Base-by-base conservation (phyloP, 2,797 vertebrate genomes). In the Acipenser oxyrinchus region DNA sequence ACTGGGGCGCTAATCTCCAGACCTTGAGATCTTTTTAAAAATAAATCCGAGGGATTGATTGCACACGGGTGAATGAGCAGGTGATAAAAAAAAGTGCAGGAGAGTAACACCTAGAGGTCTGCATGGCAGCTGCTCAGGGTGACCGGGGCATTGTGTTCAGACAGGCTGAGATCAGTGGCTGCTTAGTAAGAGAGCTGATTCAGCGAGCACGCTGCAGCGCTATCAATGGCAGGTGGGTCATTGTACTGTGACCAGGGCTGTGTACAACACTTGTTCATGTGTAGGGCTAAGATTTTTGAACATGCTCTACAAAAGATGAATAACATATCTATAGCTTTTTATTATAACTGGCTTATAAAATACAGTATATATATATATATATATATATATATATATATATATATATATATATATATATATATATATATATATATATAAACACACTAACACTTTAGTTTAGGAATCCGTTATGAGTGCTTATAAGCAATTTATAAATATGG, bases 51-150 rank as follows among this genome's bases (percentile, higher is more conserved):
- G 83, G 84, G 82, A 88, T 89, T 84, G 73, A 82, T 83, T 86
- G 82, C 86, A 82, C 79, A 81, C 75, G 78, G 75, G 76, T 81
- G 83, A 83, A 82, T 86, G 83, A 86, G 88, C 84, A 89, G 88
- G 90, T 91, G 88, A 88, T 88, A 88, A 84, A 85, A 84, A 85
- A 88, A 83, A 77, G 75, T 75, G 74, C 74, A 60, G 65, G 74
- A 76, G 76, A 68, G 74, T 76, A 77, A 80, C 66, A 75, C 74
- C 76, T 81, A 77, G 69, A 71, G 77, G 78, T 71, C 72, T 63
- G 73, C 72, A 8, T 79, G 78, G 82, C 84, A 85, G 84, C 84
- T 84, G 81, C 65, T 37, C 64, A 73, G 74, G 74, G 75, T 79
- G 78, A 77, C 72, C 2, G 4, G 23, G 10, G 49, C 82, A 78